Conservation (phyloP, 2,888 invertebrate genomes). For the Liopterus haemorrhoidalis region DNA sequence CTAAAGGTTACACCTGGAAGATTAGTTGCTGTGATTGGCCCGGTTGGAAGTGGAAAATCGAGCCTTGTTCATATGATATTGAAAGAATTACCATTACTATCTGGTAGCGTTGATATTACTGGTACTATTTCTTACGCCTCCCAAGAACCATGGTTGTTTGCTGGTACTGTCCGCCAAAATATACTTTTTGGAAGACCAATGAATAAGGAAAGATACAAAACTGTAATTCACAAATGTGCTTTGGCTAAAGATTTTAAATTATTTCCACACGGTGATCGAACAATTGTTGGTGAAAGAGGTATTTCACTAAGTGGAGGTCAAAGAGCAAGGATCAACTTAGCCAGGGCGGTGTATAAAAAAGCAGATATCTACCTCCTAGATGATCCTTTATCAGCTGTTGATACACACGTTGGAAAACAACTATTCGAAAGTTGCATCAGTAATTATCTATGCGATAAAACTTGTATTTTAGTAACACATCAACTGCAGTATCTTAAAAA, state of each 20-base stretch:
- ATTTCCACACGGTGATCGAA: slow-evolving; percentile 69
- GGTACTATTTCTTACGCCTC: slow-evolving; percentile 55
- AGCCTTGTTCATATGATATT: slow-evolving; percentile 47
- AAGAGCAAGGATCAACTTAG: slow-evolving; percentile 73
- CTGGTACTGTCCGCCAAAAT: slow-evolving; percentile 64
- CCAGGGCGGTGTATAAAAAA: slow-evolving; percentile 67
- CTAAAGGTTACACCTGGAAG: slow-evolving; percentile 44
- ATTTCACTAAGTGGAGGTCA: slow-evolving; percentile 80
- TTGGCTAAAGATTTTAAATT: slow-evolving; percentile 64
- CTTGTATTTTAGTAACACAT: slow-evolving; percentile 63
- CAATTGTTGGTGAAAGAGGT: slow-evolving; percentile 76
- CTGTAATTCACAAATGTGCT: slow-evolving; percentile 60
- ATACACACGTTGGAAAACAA: slow-evolving; percentile 67
- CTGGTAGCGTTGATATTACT: slow-evolving; percentile 45
- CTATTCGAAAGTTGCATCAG: slow-evolving; percentile 67
- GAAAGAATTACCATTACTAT: slow-evolving; percentile 45
- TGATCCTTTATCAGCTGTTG: slow-evolving; percentile 78
- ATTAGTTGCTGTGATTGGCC: slow-evolving; percentile 58
- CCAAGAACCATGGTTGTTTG: slow-evolving; percentile 61
- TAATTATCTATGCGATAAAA: slow-evolving; percentile 53
- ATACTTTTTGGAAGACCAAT: slow-evolving; percentile 67
- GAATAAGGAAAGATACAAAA: slow-evolving; percentile 53
- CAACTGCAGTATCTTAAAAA: slow-evolving; percentile 55
- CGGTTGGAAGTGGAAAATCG: slow-evolving; percentile 64
- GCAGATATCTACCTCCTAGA: slow-evolving; percentile 76